Conservation (phyloP, 2,797 vertebrate genomes). For the Mus minutoides region DNA sequence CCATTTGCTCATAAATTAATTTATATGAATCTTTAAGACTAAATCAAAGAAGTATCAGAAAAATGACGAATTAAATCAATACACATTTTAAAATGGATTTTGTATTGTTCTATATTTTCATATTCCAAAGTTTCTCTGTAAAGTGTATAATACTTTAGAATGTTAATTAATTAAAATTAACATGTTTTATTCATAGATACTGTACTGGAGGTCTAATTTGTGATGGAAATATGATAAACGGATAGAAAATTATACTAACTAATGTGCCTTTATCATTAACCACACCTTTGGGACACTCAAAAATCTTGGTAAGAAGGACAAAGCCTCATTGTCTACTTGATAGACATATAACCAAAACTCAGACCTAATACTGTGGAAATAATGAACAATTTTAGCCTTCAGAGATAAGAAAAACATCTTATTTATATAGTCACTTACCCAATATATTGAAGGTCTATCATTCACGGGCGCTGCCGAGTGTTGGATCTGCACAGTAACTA, state of each 20-base stretch:
- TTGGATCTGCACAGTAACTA: neutral
- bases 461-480: neutral
- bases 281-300: neutral
- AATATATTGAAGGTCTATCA: neutral
- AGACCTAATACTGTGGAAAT: neutral
- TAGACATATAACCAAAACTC: neutral
- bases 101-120: conserved; percentile 48
- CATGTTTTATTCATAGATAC: conserved; percentile 10
- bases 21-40: neutral
- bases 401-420: neutral
- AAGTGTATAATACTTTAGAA: neutral
- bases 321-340: neutral
- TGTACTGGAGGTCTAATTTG: neutral
- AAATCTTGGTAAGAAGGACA: neutral
- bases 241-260: conserved; percentile 54
- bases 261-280: neutral
- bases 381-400: neutral
- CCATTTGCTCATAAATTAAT: neutral
- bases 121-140: conserved; percentile 34
- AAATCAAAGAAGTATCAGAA: conserved; percentile 14
- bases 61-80: conserved; percentile 16
- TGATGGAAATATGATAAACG: conserved; percentile 5
- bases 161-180: conserved; percentile 58
- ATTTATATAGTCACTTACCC: neutral
- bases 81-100: conserved; percentile 17